A percentile compares a stretch with the other conserved stretches of the same genome.
phyloP scores from a whole-genome alignment of 2,797 vertebrate genomes.

The Thalassophryne amazonica region DNA sequence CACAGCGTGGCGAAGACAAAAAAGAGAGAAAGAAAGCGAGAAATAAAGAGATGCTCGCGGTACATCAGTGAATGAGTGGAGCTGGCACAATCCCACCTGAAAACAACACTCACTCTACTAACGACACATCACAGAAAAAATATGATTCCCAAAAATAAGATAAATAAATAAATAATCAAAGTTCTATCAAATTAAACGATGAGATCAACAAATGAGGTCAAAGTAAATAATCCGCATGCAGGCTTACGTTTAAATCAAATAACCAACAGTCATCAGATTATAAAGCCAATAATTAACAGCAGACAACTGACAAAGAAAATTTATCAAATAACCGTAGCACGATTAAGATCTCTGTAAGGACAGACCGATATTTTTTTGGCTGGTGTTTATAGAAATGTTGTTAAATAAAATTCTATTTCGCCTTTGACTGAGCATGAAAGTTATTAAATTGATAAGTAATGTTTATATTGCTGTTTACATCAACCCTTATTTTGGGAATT shows the following conservation, averaged over 20 bases:
- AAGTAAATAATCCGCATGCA: conserved; percentile 59
- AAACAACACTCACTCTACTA: conserved; percentile 23
- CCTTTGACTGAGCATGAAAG: neutral
- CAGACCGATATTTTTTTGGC: conserved; percentile 71
- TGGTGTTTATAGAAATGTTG: neutral
- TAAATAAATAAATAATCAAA: too few species aligned
- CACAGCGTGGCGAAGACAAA: conserved; percentile 34
- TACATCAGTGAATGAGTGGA: conserved; percentile 49
- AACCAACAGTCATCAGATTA: too few species aligned
- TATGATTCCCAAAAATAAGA: too few species aligned
- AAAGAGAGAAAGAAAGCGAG: conserved; percentile 38
- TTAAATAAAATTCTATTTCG: too few species aligned
- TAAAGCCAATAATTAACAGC: conserved; percentile 25
- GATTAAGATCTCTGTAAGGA: conserved; percentile 51
- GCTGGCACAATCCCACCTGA: conserved; percentile 34
- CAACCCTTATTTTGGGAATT: too few species aligned
- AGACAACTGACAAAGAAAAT: conserved; percentile 34
- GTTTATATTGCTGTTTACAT: too few species aligned
- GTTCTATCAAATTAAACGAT: conserved; percentile 26
- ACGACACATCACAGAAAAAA: conserved; percentile 41
- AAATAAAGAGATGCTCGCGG: conserved; percentile 38
- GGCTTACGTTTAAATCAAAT: too few species aligned
- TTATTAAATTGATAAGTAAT: too few species aligned
- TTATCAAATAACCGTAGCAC: conserved; percentile 18
- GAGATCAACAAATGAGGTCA: conserved; percentile 28